A percentile compares a stretch with the other conserved stretches of the same genome.
phyloP scores from a whole-genome alignment of 2,797 vertebrate species.

The Pangasius krempfi region DNA sequence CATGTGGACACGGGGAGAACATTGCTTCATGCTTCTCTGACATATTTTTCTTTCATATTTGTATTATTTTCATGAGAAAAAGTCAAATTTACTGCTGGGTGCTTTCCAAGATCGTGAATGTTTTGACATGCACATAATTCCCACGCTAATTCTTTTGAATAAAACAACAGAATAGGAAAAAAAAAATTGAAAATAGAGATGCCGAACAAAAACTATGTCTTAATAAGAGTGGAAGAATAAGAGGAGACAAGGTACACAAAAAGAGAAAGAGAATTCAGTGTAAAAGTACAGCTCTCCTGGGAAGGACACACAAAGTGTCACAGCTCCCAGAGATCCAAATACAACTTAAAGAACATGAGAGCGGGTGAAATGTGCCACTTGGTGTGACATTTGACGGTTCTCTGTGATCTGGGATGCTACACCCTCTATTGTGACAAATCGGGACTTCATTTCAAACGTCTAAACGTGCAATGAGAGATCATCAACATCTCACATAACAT shows the following conservation, averaged over 20 bases:
- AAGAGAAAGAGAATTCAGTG: not conserved
- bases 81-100: not conserved
- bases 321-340: slow-evolving; percentile 71
- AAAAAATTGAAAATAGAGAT: not conserved
- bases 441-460: slow-evolving; percentile 41
- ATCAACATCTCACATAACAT: slow-evolving; percentile 42
- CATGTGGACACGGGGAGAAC: not conserved
- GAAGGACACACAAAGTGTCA: slow-evolving; percentile 71
- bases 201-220: not conserved
- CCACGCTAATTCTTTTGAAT: not conserved
- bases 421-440: slow-evolving; percentile 50
- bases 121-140: not conserved
- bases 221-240: slow-evolving; percentile 19
- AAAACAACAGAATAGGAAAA: not conserved
- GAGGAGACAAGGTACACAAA: slow-evolving; percentile 54
- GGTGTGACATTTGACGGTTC: slow-evolving; percentile 42
- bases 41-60: not conserved
- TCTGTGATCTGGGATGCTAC: slow-evolving; percentile 45
- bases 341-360: slow-evolving; percentile 69
- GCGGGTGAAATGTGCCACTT: slow-evolving; percentile 36
- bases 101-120: not conserved
- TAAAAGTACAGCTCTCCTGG: slow-evolving; percentile 58
- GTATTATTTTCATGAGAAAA: not conserved
- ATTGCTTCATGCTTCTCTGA: not conserved
- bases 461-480: slow-evolving; percentile 21